Evolutionary conservation across 2,113 vertebrate genomes (phyloP), one percentile per base, ranked within the genome.

Genomic region (Mus spicilegus): DNA sequence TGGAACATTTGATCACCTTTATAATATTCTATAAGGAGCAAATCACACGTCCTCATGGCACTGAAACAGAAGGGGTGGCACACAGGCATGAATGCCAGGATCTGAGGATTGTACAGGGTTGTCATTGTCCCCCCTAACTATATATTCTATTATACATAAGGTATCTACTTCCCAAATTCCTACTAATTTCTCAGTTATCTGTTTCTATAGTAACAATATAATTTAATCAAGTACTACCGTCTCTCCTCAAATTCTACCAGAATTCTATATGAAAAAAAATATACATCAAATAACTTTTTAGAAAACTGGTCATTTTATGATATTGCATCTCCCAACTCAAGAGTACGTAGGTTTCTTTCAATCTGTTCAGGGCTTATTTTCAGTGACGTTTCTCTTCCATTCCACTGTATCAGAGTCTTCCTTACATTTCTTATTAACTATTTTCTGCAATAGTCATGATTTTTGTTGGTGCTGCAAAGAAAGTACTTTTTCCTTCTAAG

Each of bases 191-290:
- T 90, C 65, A 54, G 16, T 28, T 56, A 96, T 91, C 94, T 86
- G 75, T 85, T 92, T 94, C 80, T 94, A 73, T 3, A 70, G 49
- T 90, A 96, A 86, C 65, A 95, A 39, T 92, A 85, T 54, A 82
- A 89, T 91, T 54, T 92, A 89, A 94, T 76, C 51, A 86, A 94
- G 22, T 65, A 65, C 12, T 36, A 78, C 4, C 1, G 11, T 4
- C 5, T 28, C 22, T 63, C 39, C 19, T 8, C 10, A 88, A 95
- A 19, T 92, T 70, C 24, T 91, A 1, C 14, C 49, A 58, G 30
- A 19, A 88, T 91, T 92, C 28, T 95, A 80, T 84, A 51, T 90
- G 30, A 54, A 92, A 49, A 49, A 49, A 42, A 93, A 92, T 91
- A 9, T 73, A 9, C 17, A 63, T 61, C 67, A 87, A 87, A 89